A percentile compares a stretch with the other conserved stretches of the same genome.
Evolutionary conservation across 2,888 invertebrate genomes (phyloP).

Genomic region (Microplitis deprimator): DNA sequence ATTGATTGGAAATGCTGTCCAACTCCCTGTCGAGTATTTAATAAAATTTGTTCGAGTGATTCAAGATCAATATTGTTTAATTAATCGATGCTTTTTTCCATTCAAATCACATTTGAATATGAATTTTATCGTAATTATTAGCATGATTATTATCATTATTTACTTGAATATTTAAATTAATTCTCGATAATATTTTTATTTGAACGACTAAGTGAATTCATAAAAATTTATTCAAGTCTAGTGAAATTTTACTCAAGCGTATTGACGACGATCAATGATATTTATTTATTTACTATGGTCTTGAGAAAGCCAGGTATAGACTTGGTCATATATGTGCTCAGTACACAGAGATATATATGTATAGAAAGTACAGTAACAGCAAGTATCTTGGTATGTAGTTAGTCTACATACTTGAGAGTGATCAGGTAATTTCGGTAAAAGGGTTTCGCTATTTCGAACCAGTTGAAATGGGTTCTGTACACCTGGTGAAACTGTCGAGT

Average conservation of each 20-base stretch:
- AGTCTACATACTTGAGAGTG: constrained; percentile 15
- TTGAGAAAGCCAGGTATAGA: background rate
- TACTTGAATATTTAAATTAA: too few relatives aligned
- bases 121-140: too few relatives aligned
- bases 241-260: background rate
- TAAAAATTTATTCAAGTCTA: background rate
- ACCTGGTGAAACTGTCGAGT: constrained; percentile 62
- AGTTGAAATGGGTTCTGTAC: constrained; percentile 48
- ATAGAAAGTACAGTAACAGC: constrained; percentile 2
- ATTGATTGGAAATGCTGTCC: constrained; percentile 10
- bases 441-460: constrained; percentile 64
- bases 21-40: background rate
- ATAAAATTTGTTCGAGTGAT: background rate
- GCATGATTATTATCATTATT: too few relatives aligned
- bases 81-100: background rate
- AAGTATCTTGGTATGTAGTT: constrained; percentile 5
- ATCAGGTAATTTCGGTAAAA: constrained; percentile 68
- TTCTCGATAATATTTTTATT: too few relatives aligned
- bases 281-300: background rate
- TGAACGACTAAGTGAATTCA: too few relatives aligned
- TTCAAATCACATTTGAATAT: too few relatives aligned
- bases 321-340: background rate
- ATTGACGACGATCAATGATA: background rate
- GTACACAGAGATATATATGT: background rate
- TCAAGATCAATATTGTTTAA: background rate